phyloP scores from a whole-genome alignment of 2,888 invertebrate species.

The Argyresthia albistria region DNA sequence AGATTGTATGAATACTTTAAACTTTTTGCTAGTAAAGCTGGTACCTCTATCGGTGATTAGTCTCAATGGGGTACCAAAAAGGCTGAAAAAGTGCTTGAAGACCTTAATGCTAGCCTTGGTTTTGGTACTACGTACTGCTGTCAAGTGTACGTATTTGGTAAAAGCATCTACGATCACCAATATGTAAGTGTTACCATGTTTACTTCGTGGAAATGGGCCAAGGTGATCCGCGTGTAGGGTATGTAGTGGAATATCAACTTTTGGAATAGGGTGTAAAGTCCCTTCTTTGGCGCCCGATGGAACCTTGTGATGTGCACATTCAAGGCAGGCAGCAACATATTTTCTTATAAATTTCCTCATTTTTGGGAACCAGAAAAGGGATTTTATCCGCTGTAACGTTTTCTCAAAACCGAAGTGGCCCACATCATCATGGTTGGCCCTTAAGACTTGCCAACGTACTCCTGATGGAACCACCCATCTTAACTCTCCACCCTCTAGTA shows the following conservation, averaged over 20 bases:
- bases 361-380: constrained; percentile 12
- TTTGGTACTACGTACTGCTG: constrained; percentile 8
- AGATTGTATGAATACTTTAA: constrained; percentile 1
- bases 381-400: constrained; percentile 11
- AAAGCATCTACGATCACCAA: constrained; percentile 5
- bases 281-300: constrained; percentile 3
- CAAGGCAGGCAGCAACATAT: neutral
- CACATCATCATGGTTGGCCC: constrained; percentile 12
- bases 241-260: constrained; percentile 6
- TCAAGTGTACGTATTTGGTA: constrained; percentile 6
- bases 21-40: constrained; percentile 6
- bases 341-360: constrained; percentile 1
- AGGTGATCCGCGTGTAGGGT: constrained; percentile 12
- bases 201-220: constrained; percentile 4
- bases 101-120: neutral
- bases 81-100: neutral
- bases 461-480: constrained; percentile 15
- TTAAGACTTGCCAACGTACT: constrained; percentile 13
- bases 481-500: neutral
- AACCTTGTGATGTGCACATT: constrained; percentile 6
- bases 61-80: neutral
- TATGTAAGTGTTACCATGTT: constrained; percentile 2
- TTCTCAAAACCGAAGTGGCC: constrained; percentile 18
- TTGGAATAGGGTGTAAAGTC: constrained; percentile 7
- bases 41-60: constrained; percentile 5